These are phyloP conservation scores for Thunnus albacares DNA, from an alignment of 2,797 vertebrate genomes.

Conservation along the genomic window DNA sequence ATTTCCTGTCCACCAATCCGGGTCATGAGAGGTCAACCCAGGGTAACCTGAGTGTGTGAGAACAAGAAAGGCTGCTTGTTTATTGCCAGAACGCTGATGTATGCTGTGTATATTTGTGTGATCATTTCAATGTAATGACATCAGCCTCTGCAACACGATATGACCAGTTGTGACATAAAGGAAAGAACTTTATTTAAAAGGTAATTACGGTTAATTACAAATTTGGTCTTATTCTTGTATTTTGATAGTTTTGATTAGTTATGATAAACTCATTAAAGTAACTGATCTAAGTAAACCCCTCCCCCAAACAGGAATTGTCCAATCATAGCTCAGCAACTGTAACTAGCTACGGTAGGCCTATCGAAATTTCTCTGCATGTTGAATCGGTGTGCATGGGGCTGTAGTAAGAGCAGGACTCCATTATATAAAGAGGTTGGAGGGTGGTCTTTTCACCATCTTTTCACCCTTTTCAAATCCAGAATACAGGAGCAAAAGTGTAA, in stretches of 20 bases:
- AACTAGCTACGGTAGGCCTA: no score
- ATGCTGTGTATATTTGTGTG: neutral
- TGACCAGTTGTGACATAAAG: neutral
- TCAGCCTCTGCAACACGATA: neutral
- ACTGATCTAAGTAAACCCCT: neutral
- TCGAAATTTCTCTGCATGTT: no score
- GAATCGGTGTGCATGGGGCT: no score
- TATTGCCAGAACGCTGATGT: neutral
- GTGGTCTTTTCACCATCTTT: no score
- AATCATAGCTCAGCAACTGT: neutral
- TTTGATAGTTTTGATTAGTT: neutral
- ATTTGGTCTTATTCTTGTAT: neutral
- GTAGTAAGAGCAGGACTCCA: no score
- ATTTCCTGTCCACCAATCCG: slow-evolving; percentile 61
- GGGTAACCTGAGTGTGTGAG: slow-evolving; percentile 58
- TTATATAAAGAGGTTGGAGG: no score
- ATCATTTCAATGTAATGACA: slow-evolving; percentile 4
- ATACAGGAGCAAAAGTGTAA: no score
- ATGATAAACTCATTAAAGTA: neutral
- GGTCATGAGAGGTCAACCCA: slow-evolving; percentile 46
- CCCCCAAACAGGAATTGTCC: neutral
- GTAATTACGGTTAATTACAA: no score
- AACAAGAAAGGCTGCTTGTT: slow-evolving; percentile 18
- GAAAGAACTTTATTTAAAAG: no score
- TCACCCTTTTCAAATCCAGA: no score